Evolutionary conservation across 2,888 invertebrate genomes (phyloP).

Genomic region (Ceraclea dissimilis): DNA sequence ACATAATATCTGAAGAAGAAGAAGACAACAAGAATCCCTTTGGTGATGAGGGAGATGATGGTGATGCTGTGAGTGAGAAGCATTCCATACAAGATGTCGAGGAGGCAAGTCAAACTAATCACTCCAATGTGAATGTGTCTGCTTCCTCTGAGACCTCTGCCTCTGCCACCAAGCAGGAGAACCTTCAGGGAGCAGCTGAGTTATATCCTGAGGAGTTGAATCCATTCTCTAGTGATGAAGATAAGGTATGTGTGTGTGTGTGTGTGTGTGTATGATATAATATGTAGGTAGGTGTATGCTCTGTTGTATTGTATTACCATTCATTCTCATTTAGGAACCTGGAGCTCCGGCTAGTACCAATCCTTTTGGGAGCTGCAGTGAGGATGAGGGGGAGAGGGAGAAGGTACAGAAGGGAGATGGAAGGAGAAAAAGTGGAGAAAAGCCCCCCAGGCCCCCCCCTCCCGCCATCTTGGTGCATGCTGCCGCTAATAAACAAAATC

Average conservation of each 20-base stretch:
- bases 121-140: background rate
- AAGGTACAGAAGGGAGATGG: slow-evolving; percentile 22
- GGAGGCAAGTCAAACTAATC: background rate
- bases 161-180: too few relatives aligned
- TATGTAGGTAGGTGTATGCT: too few relatives aligned
- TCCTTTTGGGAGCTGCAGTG: slow-evolving; percentile 62
- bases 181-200: background rate
- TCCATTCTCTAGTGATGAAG: slow-evolving; percentile 70
- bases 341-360: slow-evolving; percentile 45
- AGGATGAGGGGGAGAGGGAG: slow-evolving; percentile 45
- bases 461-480: slow-evolving; percentile 30
- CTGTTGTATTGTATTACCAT: background rate
- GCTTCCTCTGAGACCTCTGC: background rate
- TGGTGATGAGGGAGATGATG: background rate
- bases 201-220: slow-evolving; percentile 72
- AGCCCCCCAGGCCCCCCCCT: slow-evolving; percentile 37
- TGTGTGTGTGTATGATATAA: too few relatives aligned
- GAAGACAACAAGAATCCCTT: background rate
- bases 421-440: slow-evolving; percentile 22
- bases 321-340: background rate
- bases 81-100: background rate
- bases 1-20: background rate
- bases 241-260: slow-evolving; percentile 23
- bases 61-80: background rate
- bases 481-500: slow-evolving; percentile 5